Base-by-base conservation (phyloP, 1,140 invertebrate genomes). In the Homalodisca vitripennis region DNA sequence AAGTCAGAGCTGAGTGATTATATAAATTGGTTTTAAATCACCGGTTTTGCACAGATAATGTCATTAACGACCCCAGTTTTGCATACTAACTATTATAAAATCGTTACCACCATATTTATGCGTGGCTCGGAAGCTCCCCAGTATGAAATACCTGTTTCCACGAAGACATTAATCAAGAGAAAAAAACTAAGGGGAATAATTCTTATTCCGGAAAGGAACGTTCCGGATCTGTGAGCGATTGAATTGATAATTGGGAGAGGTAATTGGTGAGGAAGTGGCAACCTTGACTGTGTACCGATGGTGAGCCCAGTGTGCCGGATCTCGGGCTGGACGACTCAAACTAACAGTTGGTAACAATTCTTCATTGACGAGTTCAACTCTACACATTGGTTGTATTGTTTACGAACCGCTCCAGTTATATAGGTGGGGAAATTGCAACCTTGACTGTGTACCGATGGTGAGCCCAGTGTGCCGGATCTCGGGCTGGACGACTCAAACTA, bases 161-260 rank as follows among this genome's bases (percentile, higher is more conserved):
- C n/a, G n/a, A n/a, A n/a, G n/a, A n/a, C n/a, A n/a, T n/a, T n/a
- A n/a, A n/a, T n/a, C n/a, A n/a, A n/a, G n/a, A n/a, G n/a, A n/a
- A n/a, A n/a, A n/a, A n/a, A n/a, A n/a, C n/a, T n/a, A n/a, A n/a
- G n/a, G n/a, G 30, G 53, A 68, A 31, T 41, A 32, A 68, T 26
- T 53, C 20, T 31, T 22, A 22, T 53, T 53, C 48, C 48, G 48
- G 48, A 53, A 53, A 53, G 13, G 12, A 29, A 17, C 66, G 31
- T 57, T 57, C 48, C 66, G 66, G 48, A 57, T 57, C 66, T 34
- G 51, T 29, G 48, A 68, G 47, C 66, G 53, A 68, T 68, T 68
- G 66, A 68, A 68, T 68, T 68, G 66, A 68, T 68, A 68, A 68
- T 68, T 51, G 51, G 29, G 20, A 20, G 66, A 22, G 65, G 22